Percentiles rank a stretch among this genome's conserved stretches.
phyloP scores from a whole-genome alignment of 64 coral and sea anemone species.

The Anthopleura sola region DNA sequence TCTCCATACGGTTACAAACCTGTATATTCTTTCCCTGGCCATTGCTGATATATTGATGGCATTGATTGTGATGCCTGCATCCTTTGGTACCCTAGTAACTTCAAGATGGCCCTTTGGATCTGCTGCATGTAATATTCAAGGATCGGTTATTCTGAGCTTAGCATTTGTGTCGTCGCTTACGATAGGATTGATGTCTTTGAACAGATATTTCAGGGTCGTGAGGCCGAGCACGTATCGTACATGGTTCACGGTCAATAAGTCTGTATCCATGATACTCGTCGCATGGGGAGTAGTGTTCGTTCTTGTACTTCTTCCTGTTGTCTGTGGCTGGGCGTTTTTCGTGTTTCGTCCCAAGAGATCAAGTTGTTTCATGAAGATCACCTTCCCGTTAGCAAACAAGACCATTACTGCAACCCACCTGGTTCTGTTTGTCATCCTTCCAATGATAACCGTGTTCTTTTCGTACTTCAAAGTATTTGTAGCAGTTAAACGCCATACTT shows the following conservation, averaged over 20 bases:
- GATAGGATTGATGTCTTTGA: slow-evolving; percentile 35
- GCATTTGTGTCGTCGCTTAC: slow-evolving; percentile 27
- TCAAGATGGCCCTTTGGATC: slow-evolving; percentile 31
- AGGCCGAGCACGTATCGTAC: slow-evolving; percentile 13
- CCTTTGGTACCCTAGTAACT: neutral
- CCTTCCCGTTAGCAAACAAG: neutral
- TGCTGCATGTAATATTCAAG: slow-evolving; percentile 28
- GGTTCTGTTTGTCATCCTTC: neutral
- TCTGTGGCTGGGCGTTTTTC: neutral
- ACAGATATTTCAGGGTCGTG: slow-evolving; percentile 51
- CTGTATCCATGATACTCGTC: neutral
- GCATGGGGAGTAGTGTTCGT: neutral
- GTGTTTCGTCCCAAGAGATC: slow-evolving; percentile 7
- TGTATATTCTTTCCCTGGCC: slow-evolving; percentile 34
- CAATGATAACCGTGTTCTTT: slow-evolving; percentile 14
- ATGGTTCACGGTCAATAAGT: slow-evolving; percentile 26
- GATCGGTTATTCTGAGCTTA: slow-evolving; percentile 17
- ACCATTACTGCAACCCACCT: neutral
- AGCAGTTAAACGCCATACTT: slow-evolving; percentile 20
- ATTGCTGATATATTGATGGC: slow-evolving; percentile 41
- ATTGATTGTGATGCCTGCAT: slow-evolving; percentile 5
- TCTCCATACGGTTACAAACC: slow-evolving; percentile 45
- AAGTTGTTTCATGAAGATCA: neutral
- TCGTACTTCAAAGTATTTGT: slow-evolving; percentile 49
- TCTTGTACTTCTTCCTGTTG: slow-evolving; percentile 15